Conservation (phyloP, 2,113 vertebrate genomes). For the Thunnus maccoyii region DNA sequence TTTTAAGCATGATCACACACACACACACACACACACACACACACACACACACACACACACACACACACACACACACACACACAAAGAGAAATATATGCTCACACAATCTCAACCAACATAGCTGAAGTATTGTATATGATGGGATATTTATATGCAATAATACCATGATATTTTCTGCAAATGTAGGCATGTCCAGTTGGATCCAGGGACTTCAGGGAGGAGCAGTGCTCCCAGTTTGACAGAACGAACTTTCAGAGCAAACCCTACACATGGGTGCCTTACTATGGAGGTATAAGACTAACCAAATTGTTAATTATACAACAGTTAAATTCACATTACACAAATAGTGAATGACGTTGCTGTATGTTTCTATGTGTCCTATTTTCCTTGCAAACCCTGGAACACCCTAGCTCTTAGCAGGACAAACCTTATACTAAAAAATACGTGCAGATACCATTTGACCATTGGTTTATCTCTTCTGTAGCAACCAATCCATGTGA, state of each 20-base stretch:
- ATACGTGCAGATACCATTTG: neutral
- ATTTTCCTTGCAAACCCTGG: neutral
- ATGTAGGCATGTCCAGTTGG: constrained; percentile 85
- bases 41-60: no score
- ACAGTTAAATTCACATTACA: no score
- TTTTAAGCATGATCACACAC: neutral
- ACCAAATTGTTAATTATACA: no score
- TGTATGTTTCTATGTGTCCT: no score
- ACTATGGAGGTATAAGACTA: constrained; percentile 88
- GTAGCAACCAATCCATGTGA: constrained; percentile 91
- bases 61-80: neutral
- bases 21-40: no score
- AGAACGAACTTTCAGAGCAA: constrained; percentile 87
- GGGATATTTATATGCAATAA: neutral
- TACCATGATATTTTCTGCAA: constrained; percentile 2
- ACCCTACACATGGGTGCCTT: constrained; percentile 90
- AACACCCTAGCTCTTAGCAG: neutral
- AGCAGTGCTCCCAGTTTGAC: constrained; percentile 91
- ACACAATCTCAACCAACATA: no score
- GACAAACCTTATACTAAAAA: no score
- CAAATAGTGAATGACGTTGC: neutral
- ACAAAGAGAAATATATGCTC: no score
- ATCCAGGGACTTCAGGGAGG: constrained; percentile 89
- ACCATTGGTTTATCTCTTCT: constrained; percentile 18
- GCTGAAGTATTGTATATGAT: no score